Base-by-base conservation (phyloP, 2,797 vertebrate genomes). In the Trichosurus vulpecula region DNA sequence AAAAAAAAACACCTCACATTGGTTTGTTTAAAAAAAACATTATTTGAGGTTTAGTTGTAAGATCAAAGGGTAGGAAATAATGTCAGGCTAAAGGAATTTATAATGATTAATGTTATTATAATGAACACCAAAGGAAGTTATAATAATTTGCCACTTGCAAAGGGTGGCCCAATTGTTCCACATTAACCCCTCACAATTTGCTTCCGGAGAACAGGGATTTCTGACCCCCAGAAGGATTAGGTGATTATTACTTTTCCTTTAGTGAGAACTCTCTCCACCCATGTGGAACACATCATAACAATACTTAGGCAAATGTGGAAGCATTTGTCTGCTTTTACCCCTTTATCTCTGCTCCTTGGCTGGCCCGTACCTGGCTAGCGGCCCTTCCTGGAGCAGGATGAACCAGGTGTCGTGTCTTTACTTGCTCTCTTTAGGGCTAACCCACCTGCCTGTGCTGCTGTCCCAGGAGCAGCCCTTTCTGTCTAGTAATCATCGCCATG, bases 361-460 rank as follows among this genome's bases (percentile, higher is more conserved):
- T 47, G n/a, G 11, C 54, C n/a, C 55, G 55, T 58, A 41, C 66
- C 95, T 96, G 93, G 41, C 89, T 95, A 53, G 51, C 41, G 74
- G 51, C 81, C 29, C 94, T 90, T 90, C 27, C 35, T 55, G 90
- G 92, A 1, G 31, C 54, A 66, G 5, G 94, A 93, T 97, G 97
- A 97, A 92, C 51, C 96, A 94, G 93, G 92, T 95, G 54, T 95
- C 92, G 10, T 53, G 87, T 66, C 96, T 47, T 91, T 93, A 91
- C 97, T 97, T 97, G 94, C 8, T 92, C 19, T 52, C 97, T 95
- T 97, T 95, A 93, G 94, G 96, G 97, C 97, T 96, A 94, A 97
- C 92, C 90, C 96, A 98, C 81, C 90, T 97, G 96, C 74, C 94
- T 94, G 74, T 52, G 95, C 91, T 93, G 54, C 93, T 95, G 90